A percentile compares a stretch with the other conserved stretches of the same genome.
Conservation (phyloP, 2,113 vertebrate genomes). For the Athene cunicularia region DNA sequence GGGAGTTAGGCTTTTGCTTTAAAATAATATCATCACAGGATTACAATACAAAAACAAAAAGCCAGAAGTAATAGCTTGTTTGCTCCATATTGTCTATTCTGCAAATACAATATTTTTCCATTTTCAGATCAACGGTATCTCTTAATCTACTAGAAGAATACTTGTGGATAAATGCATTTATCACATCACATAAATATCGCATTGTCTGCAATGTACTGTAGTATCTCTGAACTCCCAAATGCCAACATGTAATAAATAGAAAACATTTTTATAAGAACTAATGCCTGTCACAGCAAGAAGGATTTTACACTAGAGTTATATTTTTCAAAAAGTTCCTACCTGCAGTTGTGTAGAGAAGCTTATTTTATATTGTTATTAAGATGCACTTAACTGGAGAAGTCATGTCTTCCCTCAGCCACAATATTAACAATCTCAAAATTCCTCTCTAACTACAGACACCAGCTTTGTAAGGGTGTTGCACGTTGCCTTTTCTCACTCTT, state of each 20-base stretch:
- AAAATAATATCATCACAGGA: background rate
- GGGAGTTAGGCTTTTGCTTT: background rate
- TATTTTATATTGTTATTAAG: background rate
- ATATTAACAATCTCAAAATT: background rate
- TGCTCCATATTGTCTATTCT: background rate
- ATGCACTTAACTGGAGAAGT: background rate
- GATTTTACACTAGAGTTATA: constrained; percentile 7
- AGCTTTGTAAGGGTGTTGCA: background rate
- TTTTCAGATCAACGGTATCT: constrained; percentile 4
- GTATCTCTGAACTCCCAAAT: constrained; percentile 12
- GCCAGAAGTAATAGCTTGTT: background rate
- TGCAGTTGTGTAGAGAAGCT: background rate
- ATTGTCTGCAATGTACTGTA: background rate
- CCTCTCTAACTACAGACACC: background rate
- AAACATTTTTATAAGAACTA: background rate
- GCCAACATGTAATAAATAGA: background rate
- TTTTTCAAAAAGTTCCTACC: background rate
- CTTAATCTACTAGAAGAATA: background rate
- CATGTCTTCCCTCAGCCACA: background rate
- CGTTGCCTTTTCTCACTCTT: background rate
- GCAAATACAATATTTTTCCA: background rate
- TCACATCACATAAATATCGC: background rate
- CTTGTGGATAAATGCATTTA: constrained; percentile 19
- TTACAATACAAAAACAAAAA: background rate
- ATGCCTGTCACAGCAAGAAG: constrained; percentile 3